These are phyloP conservation scores for Danionella dracula DNA, from an alignment of 2,797 vertebrate species.

Conservation along the genomic window DNA sequence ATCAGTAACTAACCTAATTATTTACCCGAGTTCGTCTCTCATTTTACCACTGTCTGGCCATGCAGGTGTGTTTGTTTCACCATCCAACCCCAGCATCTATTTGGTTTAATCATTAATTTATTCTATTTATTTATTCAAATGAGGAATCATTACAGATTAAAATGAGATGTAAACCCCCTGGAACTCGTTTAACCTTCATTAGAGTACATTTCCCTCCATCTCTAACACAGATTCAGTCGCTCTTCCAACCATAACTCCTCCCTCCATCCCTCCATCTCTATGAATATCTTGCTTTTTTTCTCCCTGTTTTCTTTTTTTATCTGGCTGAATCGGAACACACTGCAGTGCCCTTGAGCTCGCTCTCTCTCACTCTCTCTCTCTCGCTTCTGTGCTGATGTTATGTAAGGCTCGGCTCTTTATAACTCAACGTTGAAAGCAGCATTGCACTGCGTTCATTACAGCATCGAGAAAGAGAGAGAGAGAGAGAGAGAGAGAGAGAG, in stretches of 20 bases:
- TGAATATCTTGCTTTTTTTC: conserved; percentile 6
- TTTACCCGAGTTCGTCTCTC: too few species aligned
- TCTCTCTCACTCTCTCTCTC: conserved; percentile 8
- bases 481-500: too few species aligned
- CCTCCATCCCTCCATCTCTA: conserved; percentile 2
- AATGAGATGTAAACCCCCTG: too few species aligned
- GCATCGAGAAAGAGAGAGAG: too few species aligned
- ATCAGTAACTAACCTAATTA: too few species aligned
- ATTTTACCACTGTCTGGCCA: too few species aligned
- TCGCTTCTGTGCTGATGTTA: conserved; percentile 28
- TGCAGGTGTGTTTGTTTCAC: too few species aligned
- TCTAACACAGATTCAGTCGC: conserved; percentile 7
- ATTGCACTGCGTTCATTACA: conserved; percentile 17
- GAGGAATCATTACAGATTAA: too few species aligned
- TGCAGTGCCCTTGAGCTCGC: conserved; percentile 21
- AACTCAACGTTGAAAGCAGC: conserved; percentile 18
- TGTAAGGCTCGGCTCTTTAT: conserved; percentile 29
- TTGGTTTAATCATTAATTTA: too few species aligned
- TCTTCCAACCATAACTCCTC: neutral
- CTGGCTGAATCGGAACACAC: conserved; percentile 12
- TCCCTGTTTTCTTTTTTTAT: neutral
- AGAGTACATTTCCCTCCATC: neutral
- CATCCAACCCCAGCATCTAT: too few species aligned
- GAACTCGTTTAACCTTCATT: neutral
- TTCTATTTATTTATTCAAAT: too few species aligned